These are phyloP conservation scores for Brachionus rubens DNA, from an alignment of 1,140 invertebrate species.

Conservation along the genomic window DNA sequence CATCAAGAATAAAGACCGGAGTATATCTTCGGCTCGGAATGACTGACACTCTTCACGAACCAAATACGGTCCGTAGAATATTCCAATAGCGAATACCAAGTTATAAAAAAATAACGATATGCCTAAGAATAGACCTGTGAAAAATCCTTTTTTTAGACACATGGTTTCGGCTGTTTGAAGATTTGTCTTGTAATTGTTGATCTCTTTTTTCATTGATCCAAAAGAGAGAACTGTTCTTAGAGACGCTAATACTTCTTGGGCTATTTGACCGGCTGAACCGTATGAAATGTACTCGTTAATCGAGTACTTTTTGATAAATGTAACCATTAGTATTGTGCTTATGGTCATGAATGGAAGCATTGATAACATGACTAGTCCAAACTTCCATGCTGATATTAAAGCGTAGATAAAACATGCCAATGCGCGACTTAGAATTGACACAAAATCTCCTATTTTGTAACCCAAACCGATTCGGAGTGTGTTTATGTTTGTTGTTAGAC, in stretches of 20 bases:
- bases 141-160: slow-evolving; percentile 50
- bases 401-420: slow-evolving; percentile 48
- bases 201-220: slow-evolving; percentile 48
- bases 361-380: slow-evolving; percentile 55
- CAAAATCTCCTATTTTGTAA: slow-evolving; percentile 16
- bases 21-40: not conserved
- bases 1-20: not conserved
- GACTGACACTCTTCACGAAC: not conserved
- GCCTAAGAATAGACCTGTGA: not conserved
- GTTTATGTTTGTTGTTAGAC: not conserved
- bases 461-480: not conserved
- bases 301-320: slow-evolving; percentile 46
- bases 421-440: not conserved
- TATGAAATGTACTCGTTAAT: slow-evolving; percentile 55
- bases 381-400: slow-evolving; percentile 57
- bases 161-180: slow-evolving; percentile 50
- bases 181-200: not conserved
- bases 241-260: slow-evolving; percentile 58
- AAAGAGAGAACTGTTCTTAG: slow-evolving; percentile 60
- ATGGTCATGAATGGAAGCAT: slow-evolving; percentile 52
- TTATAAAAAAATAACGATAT: not conserved
- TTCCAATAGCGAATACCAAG: not conserved
- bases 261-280: slow-evolving; percentile 57
- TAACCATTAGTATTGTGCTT: not conserved
- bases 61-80: slow-evolving; percentile 11